Conservation (phyloP, 1,140 invertebrate species). For the Neotoxoptera formosana region DNA sequence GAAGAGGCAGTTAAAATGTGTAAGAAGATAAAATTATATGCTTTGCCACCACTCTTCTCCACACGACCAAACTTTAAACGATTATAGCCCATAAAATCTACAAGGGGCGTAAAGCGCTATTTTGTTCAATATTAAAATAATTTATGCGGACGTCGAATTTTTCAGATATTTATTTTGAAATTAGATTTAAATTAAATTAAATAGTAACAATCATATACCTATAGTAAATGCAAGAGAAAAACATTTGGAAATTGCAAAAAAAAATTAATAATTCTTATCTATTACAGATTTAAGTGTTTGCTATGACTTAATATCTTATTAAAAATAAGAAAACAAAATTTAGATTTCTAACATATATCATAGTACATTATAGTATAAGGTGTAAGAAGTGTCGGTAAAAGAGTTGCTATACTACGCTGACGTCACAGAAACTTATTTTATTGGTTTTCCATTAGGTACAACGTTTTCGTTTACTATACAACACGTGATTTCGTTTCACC, state of each 20-base stretch:
- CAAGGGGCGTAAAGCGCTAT: background rate
- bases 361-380: too few relatives aligned
- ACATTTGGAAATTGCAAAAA: background rate
- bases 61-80: background rate
- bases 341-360: background rate
- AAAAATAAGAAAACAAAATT: background rate
- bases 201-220: background rate
- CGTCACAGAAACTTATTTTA: background rate
- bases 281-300: background rate
- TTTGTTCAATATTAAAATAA: slow-evolving; percentile 15
- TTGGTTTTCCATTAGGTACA: background rate
- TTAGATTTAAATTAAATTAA: slow-evolving; percentile 1
- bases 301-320: background rate
- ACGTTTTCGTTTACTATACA: background rate
- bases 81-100: background rate
- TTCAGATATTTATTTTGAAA: background rate
- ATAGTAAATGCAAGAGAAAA: background rate
- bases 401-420: background rate
- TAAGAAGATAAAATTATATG: background rate
- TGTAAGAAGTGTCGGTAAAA: background rate
- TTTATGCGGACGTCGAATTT: background rate
- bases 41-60: background rate
- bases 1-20: slow-evolving; percentile 14
- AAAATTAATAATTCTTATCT: background rate
- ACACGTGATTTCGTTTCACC: background rate